phyloP scores from a whole-genome alignment of 37 sponge, comb jelly and placozoan species.

The Chondrosia reniformis region DNA sequence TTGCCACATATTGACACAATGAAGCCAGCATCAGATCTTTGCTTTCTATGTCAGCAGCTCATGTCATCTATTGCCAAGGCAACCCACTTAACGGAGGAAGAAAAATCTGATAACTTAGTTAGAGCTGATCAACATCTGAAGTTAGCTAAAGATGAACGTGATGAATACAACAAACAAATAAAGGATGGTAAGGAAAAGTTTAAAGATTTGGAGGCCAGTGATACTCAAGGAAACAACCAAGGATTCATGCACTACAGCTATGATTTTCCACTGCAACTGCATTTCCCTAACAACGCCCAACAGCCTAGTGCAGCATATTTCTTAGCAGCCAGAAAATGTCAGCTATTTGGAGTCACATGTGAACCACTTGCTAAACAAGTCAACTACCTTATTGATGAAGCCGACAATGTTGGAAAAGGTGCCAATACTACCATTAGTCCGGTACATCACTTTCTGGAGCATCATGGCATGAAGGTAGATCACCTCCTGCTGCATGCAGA shows the following conservation, averaged over 20 bases:
- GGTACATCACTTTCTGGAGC: slow-evolving; percentile 4
- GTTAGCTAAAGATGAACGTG: not conserved
- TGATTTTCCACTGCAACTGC: slow-evolving; percentile 19
- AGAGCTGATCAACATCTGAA: not conserved
- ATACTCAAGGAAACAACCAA: not conserved
- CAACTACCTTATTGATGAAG: slow-evolving; percentile 25
- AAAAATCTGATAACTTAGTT: not conserved
- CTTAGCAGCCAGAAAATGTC: slow-evolving; percentile 8
- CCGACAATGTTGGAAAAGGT: slow-evolving; percentile 14
- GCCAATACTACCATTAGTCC: slow-evolving; percentile 19
- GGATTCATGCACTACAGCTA: slow-evolving; percentile 21
- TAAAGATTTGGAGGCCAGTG: not conserved
- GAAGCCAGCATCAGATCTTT: slow-evolving; percentile 19
- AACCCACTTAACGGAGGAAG: slow-evolving; percentile 5
- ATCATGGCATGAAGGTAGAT: not conserved
- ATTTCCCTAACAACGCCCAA: slow-evolving; percentile 19
- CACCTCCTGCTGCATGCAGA: not conserved
- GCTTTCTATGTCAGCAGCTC: slow-evolving; percentile 24
- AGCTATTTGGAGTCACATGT: slow-evolving; percentile 28
- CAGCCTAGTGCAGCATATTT: slow-evolving; percentile 35
- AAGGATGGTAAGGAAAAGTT: not conserved
- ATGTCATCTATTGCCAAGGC: not conserved
- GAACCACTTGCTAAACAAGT: slow-evolving; percentile 8
- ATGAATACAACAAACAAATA: not conserved
- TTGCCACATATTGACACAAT: slow-evolving; percentile 14